Evolutionary conservation across 2,797 vertebrate genomes (phyloP).

Genomic region (Smutsia gigantea): DNA sequence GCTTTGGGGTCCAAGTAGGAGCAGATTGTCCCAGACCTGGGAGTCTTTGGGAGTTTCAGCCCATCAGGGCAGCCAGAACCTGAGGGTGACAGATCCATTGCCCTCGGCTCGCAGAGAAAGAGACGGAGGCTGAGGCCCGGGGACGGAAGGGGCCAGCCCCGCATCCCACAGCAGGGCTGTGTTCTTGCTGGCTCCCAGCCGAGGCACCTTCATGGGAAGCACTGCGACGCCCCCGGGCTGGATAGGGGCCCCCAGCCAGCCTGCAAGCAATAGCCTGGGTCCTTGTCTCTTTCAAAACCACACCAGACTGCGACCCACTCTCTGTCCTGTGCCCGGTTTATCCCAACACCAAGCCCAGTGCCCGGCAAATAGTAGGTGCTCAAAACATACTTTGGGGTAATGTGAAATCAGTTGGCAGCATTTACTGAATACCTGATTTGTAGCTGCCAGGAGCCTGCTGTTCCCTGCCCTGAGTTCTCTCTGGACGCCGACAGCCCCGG

Average conservation of each 20-base stretch:
- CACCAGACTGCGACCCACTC: not conserved
- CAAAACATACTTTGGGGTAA: not conserved
- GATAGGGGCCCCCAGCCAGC: not conserved
- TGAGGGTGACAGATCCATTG: accelerated
- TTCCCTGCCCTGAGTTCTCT: no score
- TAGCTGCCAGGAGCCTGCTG: not conserved
- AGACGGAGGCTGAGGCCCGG: not conserved
- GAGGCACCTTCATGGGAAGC: not conserved
- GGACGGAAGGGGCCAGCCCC: not conserved
- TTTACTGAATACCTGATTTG: not conserved
- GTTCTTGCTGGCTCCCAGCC: not conserved
- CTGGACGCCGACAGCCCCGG: not conserved
- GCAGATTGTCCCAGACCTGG: accelerated
- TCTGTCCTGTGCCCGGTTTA: not conserved
- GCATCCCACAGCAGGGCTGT: accelerated
- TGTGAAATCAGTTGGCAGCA: not conserved
- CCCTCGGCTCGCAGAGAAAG: accelerated
- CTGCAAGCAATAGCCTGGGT: not conserved
- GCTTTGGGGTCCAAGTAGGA: not conserved
- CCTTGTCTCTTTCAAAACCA: not conserved
- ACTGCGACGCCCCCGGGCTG: no score
- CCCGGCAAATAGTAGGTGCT: not conserved
- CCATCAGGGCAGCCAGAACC: not conserved
- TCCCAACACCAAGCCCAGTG: not conserved
- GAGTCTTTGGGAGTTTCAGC: not conserved